These are phyloP conservation scores for Urocitellus parryii DNA, from an alignment of 2,113 vertebrate species.

Conservation along the genomic window DNA sequence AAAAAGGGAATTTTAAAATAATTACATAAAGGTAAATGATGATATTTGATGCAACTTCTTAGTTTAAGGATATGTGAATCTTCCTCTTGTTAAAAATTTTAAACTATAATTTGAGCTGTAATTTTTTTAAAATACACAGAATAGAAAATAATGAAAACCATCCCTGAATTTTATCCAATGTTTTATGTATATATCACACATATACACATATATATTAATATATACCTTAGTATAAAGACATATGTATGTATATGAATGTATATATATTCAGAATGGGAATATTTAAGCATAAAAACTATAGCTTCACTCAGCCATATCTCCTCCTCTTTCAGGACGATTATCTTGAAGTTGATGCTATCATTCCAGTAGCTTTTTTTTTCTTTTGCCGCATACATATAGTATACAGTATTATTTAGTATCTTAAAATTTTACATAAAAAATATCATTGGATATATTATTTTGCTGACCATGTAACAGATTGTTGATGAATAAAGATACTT, in stretches of 20 bases:
- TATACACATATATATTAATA: background rate
- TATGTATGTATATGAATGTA: no score
- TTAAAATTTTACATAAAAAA: background rate
- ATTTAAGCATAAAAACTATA: background rate
- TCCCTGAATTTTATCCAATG: background rate
- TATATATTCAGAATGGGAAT: background rate
- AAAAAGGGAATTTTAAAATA: background rate
- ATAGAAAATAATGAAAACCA: background rate
- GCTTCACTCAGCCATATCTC: background rate
- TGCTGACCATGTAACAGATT: background rate
- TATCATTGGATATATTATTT: background rate
- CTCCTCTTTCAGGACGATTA: background rate
- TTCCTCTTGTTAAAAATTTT: constrained; percentile 38
- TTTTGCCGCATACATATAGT: background rate
- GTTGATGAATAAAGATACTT: background rate
- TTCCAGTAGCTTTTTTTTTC: background rate
- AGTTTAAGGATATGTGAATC: background rate
- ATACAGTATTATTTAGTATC: constrained; percentile 10
- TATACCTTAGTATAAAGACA: no score
- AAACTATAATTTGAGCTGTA: background rate
- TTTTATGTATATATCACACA: background rate
- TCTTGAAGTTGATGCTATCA: background rate
- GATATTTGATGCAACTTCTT: background rate
- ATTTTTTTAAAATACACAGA: constrained; percentile 27
- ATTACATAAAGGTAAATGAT: background rate